Base-by-base conservation (phyloP, 2,113 vertebrate genomes). In the Spilogale gracilis region DNA sequence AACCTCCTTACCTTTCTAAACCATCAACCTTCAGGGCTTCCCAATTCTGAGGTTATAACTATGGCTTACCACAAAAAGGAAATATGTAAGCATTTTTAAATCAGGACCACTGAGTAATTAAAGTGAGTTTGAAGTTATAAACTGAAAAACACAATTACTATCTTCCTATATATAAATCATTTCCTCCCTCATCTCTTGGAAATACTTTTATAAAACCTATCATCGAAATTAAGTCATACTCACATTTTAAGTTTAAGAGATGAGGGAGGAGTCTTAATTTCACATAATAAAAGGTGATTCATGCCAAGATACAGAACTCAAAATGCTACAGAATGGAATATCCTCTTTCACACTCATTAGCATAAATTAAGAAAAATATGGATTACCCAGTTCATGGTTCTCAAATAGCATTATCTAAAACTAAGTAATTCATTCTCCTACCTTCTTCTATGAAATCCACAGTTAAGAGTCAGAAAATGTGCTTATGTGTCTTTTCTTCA, bases 331-430 rank as follows among this genome's bases (percentile, higher is more conserved):
- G 60, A 95, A 92, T 45, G 27, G 63, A 97, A 58, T 94, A 88
- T 65, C 14, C 38, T 87, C 67, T 96, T 94, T 50, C 56, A 95
- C 45, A 93, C 6, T 71, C 14, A 92, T 13, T 84, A 92, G 58
- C 73, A 97, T 93, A 97, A 91, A 92, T 93, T 93, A 95, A 94
- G 61, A 97, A 96, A 96, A 96, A 89, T 45, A 92, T 96, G 80
- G 32, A 93, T 85, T 71, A 96, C 30, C 87, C 18, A 97, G 21
- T 10, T 74, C 52, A 45, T 87, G 50, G 23, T 92, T 96, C 94
- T 93, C 94, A 95, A 97, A 92, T n/a, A 96, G 69, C 81, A 87
- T 71, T 84, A 96, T 14, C 63, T 90, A 80, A 93, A 88, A 92
- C 48, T 88, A 23, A 93, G 69, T 63, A 73, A 91, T 91, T 97